A percentile compares a stretch with the other conserved stretches of the same genome.
Evolutionary conservation across 2,113 vertebrate genomes (phyloP).

Genomic region (Sylvietta virens): DNA sequence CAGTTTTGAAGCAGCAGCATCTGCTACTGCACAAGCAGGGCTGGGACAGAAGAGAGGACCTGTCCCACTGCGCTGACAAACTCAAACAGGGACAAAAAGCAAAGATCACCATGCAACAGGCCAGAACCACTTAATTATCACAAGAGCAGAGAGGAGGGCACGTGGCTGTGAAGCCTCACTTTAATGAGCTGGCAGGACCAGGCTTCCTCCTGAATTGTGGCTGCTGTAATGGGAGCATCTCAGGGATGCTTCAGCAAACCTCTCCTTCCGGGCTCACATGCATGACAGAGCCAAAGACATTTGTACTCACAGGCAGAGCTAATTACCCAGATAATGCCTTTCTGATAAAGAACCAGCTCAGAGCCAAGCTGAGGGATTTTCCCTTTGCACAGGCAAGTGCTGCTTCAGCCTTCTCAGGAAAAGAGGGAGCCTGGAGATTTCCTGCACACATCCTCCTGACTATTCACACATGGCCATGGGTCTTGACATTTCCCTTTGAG

Average conservation of each 20-base stretch:
- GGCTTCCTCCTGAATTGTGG: neutral
- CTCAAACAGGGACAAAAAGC: neutral
- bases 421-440: neutral
- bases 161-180: neutral
- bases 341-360: constrained; percentile 13
- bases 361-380: neutral
- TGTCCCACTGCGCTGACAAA: neutral
- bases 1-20: neutral
- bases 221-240: neutral
- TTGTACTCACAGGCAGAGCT: constrained; percentile 14
- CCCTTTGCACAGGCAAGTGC: neutral
- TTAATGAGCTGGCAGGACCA: neutral
- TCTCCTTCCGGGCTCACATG: neutral
- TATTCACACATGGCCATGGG: accelerated
- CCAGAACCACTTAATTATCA: neutral
- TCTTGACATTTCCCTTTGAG: neutral
- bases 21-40: neutral
- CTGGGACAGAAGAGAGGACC: neutral
- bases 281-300: neutral
- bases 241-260: neutral
- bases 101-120: neutral
- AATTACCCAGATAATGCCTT: constrained; percentile 32
- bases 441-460: neutral
- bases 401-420: neutral
- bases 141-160: neutral